These are phyloP conservation scores for Tetropium fuscum DNA, from an alignment of 2,888 invertebrate genomes.

Conservation along the genomic window DNA sequence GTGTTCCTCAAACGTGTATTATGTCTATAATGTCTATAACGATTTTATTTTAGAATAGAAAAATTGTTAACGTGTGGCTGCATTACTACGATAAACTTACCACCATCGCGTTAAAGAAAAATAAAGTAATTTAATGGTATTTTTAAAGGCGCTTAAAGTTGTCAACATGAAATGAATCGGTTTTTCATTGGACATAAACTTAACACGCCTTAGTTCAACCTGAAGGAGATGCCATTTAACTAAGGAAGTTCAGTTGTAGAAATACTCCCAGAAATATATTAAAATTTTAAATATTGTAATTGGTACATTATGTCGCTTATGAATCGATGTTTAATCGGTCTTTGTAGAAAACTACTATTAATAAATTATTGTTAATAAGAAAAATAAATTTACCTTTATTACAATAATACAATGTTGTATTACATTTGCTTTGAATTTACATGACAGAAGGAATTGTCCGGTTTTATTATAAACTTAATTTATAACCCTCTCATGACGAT, in stretches of 20 bases:
- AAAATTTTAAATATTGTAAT: too few species aligned
- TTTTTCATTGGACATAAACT: conserved; percentile 57
- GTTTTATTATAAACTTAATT: conserved; percentile 20
- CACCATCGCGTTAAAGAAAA: conserved; percentile 56
- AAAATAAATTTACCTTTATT: conserved; percentile 7
- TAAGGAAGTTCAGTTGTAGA: too few species aligned
- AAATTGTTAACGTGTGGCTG: conserved; percentile 12
- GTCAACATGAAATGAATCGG: conserved; percentile 59
- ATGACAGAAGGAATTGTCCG: conserved; percentile 18
- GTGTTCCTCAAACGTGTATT: too few species aligned
- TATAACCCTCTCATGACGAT: too few species aligned
- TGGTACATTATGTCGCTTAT: too few species aligned
- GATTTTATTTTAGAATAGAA: too few species aligned
- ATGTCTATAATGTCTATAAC: too few species aligned
- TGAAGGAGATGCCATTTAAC: conserved; percentile 7
- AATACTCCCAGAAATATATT: too few species aligned
- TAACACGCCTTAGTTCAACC: conserved; percentile 49
- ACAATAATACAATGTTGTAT: conserved; percentile 24
- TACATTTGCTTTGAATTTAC: conserved; percentile 16
- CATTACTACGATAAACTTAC: conserved; percentile 49
- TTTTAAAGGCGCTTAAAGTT: conserved; percentile 61
- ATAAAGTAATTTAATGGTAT: conserved; percentile 59
- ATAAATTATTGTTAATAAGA: conserved; percentile 10
- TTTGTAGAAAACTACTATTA: conserved; percentile 3
- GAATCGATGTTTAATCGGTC: not conserved